These are phyloP conservation scores for Cheilinus undulatus DNA, from an alignment of 2,113 vertebrate genomes.

Conservation along the genomic window DNA sequence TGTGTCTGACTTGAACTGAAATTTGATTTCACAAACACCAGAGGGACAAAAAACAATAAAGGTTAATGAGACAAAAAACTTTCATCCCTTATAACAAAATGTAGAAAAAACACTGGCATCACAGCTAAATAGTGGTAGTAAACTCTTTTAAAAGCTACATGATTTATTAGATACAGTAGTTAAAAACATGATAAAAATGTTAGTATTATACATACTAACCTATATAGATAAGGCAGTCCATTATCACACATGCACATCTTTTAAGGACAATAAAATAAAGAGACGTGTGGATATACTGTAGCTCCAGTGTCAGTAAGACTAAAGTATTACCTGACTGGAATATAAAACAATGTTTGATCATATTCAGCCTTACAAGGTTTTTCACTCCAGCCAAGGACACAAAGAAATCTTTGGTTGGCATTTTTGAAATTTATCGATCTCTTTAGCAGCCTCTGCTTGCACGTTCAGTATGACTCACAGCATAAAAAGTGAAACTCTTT, in stretches of 20 bases:
- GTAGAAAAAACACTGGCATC: not conserved
- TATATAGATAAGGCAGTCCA: conserved; percentile 36
- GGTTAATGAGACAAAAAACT: not conserved
- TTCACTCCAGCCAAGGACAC: conserved; percentile 1
- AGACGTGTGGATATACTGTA: conserved; percentile 20
- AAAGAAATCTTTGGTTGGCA: not conserved
- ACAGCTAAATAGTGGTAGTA: conserved; percentile 21
- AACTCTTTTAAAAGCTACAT: conserved; percentile 45
- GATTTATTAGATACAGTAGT: conserved; percentile 57
- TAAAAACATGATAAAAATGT: conserved; percentile 39
- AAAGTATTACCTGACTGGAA: conserved; percentile 15
- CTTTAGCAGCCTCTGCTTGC: conserved; percentile 13
- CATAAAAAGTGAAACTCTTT: conserved; percentile 2
- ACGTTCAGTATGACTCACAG: conserved; percentile 15
- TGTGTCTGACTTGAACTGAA: not conserved
- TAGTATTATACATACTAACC: conserved; percentile 40
- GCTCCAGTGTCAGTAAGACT: conserved; percentile 57
- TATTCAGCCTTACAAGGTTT: conserved; percentile 23
- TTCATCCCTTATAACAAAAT: too few relatives aligned
- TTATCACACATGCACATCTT: conserved; percentile 31
- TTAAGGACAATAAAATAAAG: conserved; percentile 18
- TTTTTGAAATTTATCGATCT: conserved; percentile 28
- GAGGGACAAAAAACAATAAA: not conserved
- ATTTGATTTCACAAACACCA: not conserved
- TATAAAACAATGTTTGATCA: conserved; percentile 15